Conservation (phyloP, 2,113 vertebrate genomes). For the Vicugna pacos region DNA sequence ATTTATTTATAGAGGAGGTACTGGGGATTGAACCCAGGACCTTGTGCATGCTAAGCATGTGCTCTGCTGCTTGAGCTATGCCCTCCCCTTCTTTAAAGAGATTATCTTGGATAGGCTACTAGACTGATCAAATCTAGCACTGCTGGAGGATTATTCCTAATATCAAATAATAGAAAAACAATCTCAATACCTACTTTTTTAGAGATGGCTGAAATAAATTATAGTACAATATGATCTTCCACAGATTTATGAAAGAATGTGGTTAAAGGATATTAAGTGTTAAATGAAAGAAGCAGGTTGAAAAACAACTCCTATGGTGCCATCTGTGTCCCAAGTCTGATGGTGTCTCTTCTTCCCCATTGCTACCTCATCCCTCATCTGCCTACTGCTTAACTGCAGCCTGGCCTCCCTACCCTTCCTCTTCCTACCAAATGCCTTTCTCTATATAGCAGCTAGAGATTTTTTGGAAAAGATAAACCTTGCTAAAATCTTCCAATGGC, state of each 20-base stretch:
- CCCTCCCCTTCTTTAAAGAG: background rate
- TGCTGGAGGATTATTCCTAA: background rate
- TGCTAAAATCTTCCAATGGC: background rate
- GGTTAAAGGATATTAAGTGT: background rate
- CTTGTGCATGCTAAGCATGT: too few species aligned
- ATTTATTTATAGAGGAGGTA: too few species aligned
- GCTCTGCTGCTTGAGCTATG: too few species aligned
- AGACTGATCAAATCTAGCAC: background rate
- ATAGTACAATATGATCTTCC: background rate
- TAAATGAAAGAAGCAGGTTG: background rate
- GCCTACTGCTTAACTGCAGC: background rate
- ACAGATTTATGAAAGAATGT: background rate
- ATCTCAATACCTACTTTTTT: background rate
- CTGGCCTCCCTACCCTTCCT: background rate
- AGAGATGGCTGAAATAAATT: background rate
- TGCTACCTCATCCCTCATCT: background rate
- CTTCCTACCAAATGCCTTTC: background rate
- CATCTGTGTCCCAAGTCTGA: background rate
- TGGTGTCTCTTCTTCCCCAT: background rate
- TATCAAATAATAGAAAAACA: background rate
- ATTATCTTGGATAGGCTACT: background rate
- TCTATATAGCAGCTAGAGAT: background rate
- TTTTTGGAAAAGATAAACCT: background rate
- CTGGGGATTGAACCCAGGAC: too few species aligned
- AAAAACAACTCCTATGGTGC: background rate